These are phyloP conservation scores for Agrenia bidenticulata DNA, from an alignment of 2,888 invertebrate genomes.

Conservation along the genomic window DNA sequence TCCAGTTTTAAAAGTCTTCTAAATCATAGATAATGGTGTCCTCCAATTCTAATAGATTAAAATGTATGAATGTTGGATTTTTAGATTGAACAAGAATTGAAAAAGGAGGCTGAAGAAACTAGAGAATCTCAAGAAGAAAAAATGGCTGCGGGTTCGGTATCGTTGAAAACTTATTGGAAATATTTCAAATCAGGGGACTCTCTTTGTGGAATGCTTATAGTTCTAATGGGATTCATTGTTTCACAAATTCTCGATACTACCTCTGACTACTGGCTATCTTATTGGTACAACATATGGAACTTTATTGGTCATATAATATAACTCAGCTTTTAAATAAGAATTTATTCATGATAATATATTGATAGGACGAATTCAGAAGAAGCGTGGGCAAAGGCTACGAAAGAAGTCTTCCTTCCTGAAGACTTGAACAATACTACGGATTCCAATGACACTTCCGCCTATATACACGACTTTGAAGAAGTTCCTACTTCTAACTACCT, in stretches of 20 bases:
- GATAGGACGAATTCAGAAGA: constrained; percentile 29
- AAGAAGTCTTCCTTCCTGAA: constrained; percentile 12
- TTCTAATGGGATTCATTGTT: constrained; percentile 37
- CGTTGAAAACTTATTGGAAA: constrained; percentile 58
- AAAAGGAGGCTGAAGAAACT: constrained; percentile 33
- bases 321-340: too few species aligned
- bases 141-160: constrained; percentile 49
- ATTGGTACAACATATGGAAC: too few species aligned
- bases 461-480: constrained; percentile 18
- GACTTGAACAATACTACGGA: neutral
- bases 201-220: constrained; percentile 19
- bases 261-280: constrained; percentile 46
- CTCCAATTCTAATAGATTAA: neutral
- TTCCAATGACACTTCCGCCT: neutral
- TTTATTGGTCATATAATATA: constrained; percentile 12
- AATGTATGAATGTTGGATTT: neutral
- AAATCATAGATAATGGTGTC: neutral
- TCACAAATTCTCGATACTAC: constrained; percentile 37
- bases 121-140: constrained; percentile 40
- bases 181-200: constrained; percentile 49
- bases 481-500: constrained; percentile 2
- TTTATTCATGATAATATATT: too few species aligned
- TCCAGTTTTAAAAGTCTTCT: neutral
- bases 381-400: constrained; percentile 5
- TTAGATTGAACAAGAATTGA: constrained; percentile 30